Percentiles rank a stretch among this genome's conserved stretches.
Conservation (phyloP, 2,888 invertebrate species). For the Leptodirus hochenwartii region DNA sequence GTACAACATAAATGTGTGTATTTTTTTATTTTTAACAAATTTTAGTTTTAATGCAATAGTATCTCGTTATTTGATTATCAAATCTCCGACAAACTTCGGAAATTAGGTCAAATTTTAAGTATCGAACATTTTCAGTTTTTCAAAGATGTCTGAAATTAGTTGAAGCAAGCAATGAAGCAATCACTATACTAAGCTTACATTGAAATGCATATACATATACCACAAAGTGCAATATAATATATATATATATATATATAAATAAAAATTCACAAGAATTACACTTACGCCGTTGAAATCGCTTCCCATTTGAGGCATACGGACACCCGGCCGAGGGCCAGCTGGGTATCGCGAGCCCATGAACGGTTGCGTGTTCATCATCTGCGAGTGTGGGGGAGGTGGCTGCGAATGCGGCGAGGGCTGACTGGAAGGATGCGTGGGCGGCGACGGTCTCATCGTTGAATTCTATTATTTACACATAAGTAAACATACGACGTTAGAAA, state of each 20-base stretch:
- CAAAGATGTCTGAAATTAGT: too few species aligned
- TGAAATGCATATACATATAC: background rate
- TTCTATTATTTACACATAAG: constrained; percentile 48
- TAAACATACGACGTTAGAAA: background rate
- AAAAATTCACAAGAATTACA: constrained; percentile 4
- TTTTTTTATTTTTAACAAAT: too few species aligned
- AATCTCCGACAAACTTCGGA: too few species aligned
- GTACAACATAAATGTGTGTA: too few species aligned
- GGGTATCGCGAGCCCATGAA: constrained; percentile 94
- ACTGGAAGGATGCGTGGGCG: constrained; percentile 74
- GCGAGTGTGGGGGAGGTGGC: constrained; percentile 66
- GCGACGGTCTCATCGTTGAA: constrained; percentile 67
- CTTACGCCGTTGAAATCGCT: constrained; percentile 86
- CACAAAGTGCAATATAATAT: background rate
- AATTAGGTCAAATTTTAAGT: too few species aligned
- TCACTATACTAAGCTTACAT: constrained; percentile 2
- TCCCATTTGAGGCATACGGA: constrained; percentile 87
- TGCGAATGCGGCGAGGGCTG: constrained; percentile 77
- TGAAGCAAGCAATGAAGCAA: too few species aligned
- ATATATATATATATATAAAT: constrained; percentile 5
- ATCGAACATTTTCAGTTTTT: too few species aligned
- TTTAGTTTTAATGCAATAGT: too few species aligned
- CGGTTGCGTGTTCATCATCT: constrained; percentile 73
- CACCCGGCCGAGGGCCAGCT: constrained; percentile 79
- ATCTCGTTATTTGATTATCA: too few species aligned